Base-by-base conservation (phyloP, 2,797 vertebrate species). In the Xyrichtys novacula region DNA sequence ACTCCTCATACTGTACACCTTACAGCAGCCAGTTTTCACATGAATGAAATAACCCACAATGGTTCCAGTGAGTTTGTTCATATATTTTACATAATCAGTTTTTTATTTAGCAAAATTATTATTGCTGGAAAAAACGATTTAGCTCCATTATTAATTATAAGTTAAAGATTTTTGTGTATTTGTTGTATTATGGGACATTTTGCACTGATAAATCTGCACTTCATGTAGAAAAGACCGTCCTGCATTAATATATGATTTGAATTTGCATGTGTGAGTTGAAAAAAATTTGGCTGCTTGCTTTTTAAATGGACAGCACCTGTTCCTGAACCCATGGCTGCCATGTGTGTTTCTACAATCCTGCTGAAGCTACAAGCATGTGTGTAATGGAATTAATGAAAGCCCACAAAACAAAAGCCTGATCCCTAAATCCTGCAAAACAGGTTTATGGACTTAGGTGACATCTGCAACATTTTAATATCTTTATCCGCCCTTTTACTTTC, bases 371-470 rank as follows among this genome's bases (percentile, higher is more conserved):
- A 8, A 6, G 17, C 3, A 3, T 65, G 67, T 76, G 62, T 75
- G 67, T 19, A 48, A 56, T 32, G 48, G 65, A 58, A 71, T 78
- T 53, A 72, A 74, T 55, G 17, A 66, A 65, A 80, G 47, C 25
- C 61, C 3, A n/a, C 29, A 64, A 61, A 80, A 74, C 55, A 68
- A 78, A 58, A 14, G 12, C 56, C 43, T 63, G 34, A 56, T 78
- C 39, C 28, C 15, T 65, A 25, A 76, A 81, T 70, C 69, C 65
- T 59, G 81, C 40, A 38, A 49, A 78, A 80, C 74, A 62, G 64
- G 74, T 78, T 80, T 26, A 44, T 29, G 28, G 19, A 28, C 31
- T 50, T 31, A 29, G 8, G 66, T 49, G 34, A 73, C 52, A 57
- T 53, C 43, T 76, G 76, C 65, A 50, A 57, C 28, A 60, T 53